Evolutionary conservation across 2,888 invertebrate genomes (phyloP).

Genomic region (Abrostola tripartita): DNA sequence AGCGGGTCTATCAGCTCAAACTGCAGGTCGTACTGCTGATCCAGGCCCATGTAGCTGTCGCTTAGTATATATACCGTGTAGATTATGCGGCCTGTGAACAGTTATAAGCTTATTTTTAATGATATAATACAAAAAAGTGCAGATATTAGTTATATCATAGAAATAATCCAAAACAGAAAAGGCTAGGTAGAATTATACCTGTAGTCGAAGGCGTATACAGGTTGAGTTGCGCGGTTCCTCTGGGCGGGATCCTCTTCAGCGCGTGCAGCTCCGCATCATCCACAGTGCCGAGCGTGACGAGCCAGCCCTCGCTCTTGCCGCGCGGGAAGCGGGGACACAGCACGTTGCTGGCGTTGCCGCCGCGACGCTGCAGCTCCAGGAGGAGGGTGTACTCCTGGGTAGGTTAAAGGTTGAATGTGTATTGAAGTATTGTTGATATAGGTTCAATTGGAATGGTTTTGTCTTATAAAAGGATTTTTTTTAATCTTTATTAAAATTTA

Average conservation of each 20-base stretch:
- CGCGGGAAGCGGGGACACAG: conserved; percentile 96
- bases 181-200: conserved; percentile 61
- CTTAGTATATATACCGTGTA: conserved; percentile 96
- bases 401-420: no score
- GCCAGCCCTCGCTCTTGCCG: conserved; percentile 98
- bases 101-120: no score
- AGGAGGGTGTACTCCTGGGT: conserved; percentile 92
- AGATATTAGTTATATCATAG: no score
- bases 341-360: conserved; percentile 89
- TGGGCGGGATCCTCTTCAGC: conserved; percentile 92
- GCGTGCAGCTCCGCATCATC: conserved; percentile 92
- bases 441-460: no score
- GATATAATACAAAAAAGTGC: no score
- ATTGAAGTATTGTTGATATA: no score
- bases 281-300: conserved; percentile 93
- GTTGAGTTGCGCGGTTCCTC: conserved; percentile 76
- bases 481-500: no score
- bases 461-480: no score
- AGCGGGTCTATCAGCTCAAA: conserved; percentile 85
- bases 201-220: conserved; percentile 73
- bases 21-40: conserved; percentile 94
- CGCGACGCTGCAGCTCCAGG: conserved; percentile 87
- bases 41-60: conserved; percentile 97
- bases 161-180: conserved; percentile 4
- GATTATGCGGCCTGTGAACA: conserved; percentile 90